Evolutionary conservation across 2,113 vertebrate genomes (phyloP).

Genomic region (Anthoscopus minutus): DNA sequence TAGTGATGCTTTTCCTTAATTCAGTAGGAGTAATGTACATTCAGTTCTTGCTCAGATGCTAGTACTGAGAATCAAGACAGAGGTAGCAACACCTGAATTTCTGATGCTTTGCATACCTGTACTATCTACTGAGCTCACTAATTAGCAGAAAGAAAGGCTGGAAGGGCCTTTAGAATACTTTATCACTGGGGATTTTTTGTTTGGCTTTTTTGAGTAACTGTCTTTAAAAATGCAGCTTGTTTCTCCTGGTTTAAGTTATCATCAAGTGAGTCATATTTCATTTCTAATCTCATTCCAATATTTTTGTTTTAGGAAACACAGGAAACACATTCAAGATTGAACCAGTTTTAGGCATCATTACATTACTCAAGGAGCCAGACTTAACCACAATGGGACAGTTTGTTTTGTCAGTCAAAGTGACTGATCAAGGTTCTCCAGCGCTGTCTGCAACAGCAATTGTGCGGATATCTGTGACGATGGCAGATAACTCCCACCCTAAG

Average conservation of each 20-base stretch:
- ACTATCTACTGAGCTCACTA: background rate
- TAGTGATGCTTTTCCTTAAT: background rate
- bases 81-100: background rate
- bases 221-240: background rate
- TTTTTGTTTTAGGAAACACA: conserved; percentile 83
- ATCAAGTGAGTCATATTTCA: background rate
- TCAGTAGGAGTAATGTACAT: background rate
- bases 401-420: conserved; percentile 87
- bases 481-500: conserved; percentile 90
- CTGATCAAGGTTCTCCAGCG: conserved; percentile 84
- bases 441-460: conserved; percentile 88
- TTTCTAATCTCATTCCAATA: conserved; percentile 40
- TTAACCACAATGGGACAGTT: conserved; percentile 86
- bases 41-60: background rate
- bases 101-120: background rate
- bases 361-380: conserved; percentile 86
- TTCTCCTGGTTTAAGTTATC: background rate
- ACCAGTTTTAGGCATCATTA: conserved; percentile 88
- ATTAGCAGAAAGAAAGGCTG: background rate
- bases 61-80: background rate
- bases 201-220: background rate
- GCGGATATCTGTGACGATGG: conserved; percentile 86
- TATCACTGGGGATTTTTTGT: fast-evolving
- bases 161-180: background rate
- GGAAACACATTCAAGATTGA: conserved; percentile 91